Evolutionary conservation across 2,797 vertebrate species (phyloP).

Genomic region (Micropoecilia bifurca): DNA sequence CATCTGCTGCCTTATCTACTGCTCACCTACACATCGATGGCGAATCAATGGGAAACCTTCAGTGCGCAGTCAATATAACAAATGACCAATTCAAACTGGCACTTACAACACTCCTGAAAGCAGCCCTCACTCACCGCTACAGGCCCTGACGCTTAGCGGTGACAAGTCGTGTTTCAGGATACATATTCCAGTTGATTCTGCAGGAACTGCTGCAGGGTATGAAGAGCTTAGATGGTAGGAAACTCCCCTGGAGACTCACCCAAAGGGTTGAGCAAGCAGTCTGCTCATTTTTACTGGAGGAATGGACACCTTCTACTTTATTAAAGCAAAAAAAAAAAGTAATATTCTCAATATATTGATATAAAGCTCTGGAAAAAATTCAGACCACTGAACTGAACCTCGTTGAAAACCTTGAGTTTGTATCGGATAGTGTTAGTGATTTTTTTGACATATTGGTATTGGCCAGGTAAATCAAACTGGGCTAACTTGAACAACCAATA

Average conservation of each 20-base stretch:
- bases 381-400: too few species aligned
- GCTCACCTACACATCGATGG: constrained; percentile 77
- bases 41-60: constrained; percentile 78
- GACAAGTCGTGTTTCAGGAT: constrained; percentile 11
- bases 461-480: too few species aligned
- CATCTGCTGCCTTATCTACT: constrained; percentile 75
- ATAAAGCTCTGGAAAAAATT: too few species aligned
- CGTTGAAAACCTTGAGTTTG: too few species aligned
- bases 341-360: not conserved
- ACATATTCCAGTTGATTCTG: not conserved
- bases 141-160: not conserved
- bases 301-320: not conserved
- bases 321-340: not conserved
- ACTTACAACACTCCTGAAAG: constrained; percentile 47
- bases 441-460: too few species aligned
- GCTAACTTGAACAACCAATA: too few species aligned
- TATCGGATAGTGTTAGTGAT: too few species aligned
- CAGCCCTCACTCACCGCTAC: constrained; percentile 24
- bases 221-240: not conserved
- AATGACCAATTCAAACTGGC: constrained; percentile 70
- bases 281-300: not conserved
- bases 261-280: not conserved
- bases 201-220: constrained; percentile 26
- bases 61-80: constrained; percentile 71
- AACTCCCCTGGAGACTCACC: constrained; percentile 1